These are phyloP conservation scores for Halcyon leucocephala DNA, from an alignment of 2,797 vertebrate genomes.

Conservation along the genomic window DNA sequence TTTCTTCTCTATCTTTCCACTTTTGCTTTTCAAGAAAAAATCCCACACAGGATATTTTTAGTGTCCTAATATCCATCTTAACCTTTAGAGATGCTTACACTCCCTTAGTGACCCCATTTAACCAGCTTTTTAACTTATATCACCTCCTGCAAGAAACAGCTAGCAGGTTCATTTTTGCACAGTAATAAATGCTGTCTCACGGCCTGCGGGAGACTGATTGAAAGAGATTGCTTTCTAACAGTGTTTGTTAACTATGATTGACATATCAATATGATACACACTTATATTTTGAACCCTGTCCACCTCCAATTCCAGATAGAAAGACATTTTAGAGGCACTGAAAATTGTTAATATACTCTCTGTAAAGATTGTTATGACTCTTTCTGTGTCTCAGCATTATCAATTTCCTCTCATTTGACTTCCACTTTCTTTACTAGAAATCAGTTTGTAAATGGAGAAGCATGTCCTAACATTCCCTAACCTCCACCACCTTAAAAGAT, in stretches of 20 bases:
- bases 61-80: background rate
- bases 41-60: background rate
- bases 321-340: background rate
- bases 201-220: slow-evolving; percentile 56
- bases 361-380: background rate
- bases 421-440: background rate
- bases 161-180: slow-evolving; percentile 75
- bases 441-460: background rate
- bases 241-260: slow-evolving; percentile 74
- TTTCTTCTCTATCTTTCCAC: background rate
- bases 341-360: background rate
- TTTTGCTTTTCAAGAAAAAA: background rate
- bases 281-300: slow-evolving; percentile 39
- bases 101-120: slow-evolving; percentile 37
- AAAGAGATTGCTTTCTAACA: slow-evolving; percentile 67
- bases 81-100: background rate
- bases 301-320: background rate
- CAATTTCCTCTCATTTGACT: background rate
- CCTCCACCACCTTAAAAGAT: background rate
- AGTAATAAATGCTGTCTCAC: slow-evolving; percentile 74
- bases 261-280: slow-evolving; percentile 52
- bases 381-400: background rate
- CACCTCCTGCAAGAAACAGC: slow-evolving; percentile 37
- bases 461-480: background rate
- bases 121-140: slow-evolving; percentile 48